Conservation (phyloP, 92 coral and sea anemone species). For the Actinostola sp. region DNA sequence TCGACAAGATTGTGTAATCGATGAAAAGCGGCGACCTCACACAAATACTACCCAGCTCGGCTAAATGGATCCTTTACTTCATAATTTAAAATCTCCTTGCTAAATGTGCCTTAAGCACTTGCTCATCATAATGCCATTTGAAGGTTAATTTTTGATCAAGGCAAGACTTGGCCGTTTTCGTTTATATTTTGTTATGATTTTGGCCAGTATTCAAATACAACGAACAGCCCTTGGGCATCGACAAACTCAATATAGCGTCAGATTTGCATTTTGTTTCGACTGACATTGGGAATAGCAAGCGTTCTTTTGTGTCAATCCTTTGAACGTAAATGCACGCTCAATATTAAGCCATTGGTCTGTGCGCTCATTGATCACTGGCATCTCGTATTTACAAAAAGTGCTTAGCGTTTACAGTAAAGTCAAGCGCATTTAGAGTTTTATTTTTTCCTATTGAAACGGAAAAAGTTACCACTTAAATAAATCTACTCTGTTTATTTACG, state of each 20-base stretch:
- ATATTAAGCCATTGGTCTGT: not conserved
- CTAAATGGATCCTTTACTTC: too few relatives aligned
- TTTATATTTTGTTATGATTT: too few relatives aligned
- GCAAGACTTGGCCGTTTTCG: not conserved
- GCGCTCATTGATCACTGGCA: not conserved
- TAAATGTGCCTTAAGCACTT: not conserved
- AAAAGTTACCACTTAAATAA: not conserved
- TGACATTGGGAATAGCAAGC: too few relatives aligned
- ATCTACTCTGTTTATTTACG: not conserved
- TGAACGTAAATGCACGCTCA: too few relatives aligned
- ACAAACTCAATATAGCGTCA: not conserved
- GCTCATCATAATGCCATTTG: not conserved
- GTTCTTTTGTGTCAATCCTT: too few relatives aligned
- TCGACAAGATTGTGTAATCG: too few relatives aligned
- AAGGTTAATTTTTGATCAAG: not conserved
- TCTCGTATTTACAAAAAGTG: not conserved
- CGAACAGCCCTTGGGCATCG: not conserved
- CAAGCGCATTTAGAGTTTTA: not conserved
- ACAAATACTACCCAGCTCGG: too few relatives aligned
- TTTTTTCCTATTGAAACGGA: not conserved
- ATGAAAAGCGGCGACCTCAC: too few relatives aligned
- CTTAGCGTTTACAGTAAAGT: not conserved
- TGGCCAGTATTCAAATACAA: too few relatives aligned
- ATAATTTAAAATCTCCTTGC: not conserved
- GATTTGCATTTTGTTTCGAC: too few relatives aligned